Conservation (phyloP, 2,888 invertebrate species). For the Galerucella pusilla region DNA sequence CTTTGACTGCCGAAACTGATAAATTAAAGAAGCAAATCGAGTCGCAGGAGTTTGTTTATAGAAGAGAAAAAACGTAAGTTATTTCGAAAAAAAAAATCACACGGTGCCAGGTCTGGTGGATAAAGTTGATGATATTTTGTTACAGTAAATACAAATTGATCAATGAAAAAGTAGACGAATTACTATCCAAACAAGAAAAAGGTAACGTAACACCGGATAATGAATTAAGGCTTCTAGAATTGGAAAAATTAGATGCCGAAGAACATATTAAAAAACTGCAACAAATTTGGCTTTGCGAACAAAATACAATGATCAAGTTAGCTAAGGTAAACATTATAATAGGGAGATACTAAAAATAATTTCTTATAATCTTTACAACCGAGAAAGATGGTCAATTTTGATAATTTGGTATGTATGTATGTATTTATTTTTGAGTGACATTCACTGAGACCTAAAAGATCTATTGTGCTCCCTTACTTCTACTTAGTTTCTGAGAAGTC, state of each 20-base stretch:
- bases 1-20: background rate
- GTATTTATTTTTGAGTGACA: too few relatives aligned
- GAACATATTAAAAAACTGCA: background rate
- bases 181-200: background rate
- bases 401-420: too few relatives aligned
- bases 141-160: background rate
- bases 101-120: background rate
- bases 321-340: background rate
- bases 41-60: background rate
- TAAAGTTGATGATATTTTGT: background rate
- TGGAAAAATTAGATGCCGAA: background rate
- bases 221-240: background rate
- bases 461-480: too few relatives aligned
- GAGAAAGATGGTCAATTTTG: too few relatives aligned
- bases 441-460: too few relatives aligned
- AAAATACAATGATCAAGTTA: constrained; percentile 1
- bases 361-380: too few relatives aligned
- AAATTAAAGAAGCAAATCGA: background rate
- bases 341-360: too few relatives aligned
- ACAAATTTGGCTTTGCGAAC: constrained; percentile 5
- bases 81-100: background rate
- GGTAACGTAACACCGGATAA: background rate
- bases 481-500: too few relatives aligned
- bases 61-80: background rate
- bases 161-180: background rate